Conservation (phyloP, 2,888 invertebrate species). For the Drosophila niveifrons region DNA sequence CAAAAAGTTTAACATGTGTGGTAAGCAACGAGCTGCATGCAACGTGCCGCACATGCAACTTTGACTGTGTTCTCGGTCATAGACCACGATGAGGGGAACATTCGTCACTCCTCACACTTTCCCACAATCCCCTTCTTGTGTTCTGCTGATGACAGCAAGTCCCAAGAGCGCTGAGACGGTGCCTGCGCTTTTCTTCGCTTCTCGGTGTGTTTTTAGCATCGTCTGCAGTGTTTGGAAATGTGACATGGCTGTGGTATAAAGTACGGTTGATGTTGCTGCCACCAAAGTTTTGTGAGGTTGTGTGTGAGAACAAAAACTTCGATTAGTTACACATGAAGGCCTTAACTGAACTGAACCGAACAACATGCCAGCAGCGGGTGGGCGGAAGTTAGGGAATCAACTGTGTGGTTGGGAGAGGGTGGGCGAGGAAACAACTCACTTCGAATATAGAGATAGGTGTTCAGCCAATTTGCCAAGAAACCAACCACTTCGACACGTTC, state of each 20-base stretch:
- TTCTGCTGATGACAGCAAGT: constrained; percentile 56
- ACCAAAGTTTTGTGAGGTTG: constrained; percentile 24
- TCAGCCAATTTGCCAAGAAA: constrained; percentile 90
- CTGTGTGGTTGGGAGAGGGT: neutral
- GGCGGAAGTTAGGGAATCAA: constrained; percentile 4
- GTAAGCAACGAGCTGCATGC: constrained; percentile 36
- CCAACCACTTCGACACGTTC: constrained; percentile 86
- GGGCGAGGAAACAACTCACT: constrained; percentile 87
- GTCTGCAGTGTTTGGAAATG: constrained; percentile 49
- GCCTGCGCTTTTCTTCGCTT: constrained; percentile 9
- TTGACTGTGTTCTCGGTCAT: constrained; percentile 24
- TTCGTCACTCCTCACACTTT: neutral
- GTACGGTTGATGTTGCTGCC: constrained; percentile 2
- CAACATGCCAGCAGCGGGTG: constrained; percentile 45
- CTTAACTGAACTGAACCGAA: constrained; percentile 43
- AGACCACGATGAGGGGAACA: neutral
- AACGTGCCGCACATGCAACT: constrained; percentile 67
- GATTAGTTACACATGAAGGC: constrained; percentile 70
- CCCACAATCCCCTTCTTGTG: neutral
- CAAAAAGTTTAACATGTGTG: constrained; percentile 65
- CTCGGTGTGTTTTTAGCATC: constrained; percentile 20
- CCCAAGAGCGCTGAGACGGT: constrained; percentile 11
- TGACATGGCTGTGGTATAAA: constrained; percentile 53
- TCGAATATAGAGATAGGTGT: constrained; percentile 89
- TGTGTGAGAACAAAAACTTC: constrained; percentile 50